These are phyloP conservation scores for Meteorus cinctellus DNA, from an alignment of 2,888 invertebrate genomes.

Conservation along the genomic window DNA sequence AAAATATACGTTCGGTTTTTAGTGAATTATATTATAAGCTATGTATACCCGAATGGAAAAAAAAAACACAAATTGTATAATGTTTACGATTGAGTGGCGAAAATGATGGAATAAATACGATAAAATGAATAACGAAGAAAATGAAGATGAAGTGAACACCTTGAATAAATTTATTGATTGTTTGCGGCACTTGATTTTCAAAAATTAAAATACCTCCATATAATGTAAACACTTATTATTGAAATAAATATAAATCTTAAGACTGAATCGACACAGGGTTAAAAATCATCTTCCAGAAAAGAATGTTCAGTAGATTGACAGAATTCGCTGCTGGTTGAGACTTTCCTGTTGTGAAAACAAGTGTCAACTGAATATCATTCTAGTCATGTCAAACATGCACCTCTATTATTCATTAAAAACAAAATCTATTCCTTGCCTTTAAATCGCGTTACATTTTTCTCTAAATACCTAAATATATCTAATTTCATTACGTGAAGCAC, in stretches of 20 bases:
- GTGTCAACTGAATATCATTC: not conserved
- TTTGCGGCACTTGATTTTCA: constrained; percentile 63
- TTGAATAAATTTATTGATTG: constrained; percentile 49
- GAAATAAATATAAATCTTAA: constrained; percentile 71
- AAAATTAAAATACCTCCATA: constrained; percentile 70
- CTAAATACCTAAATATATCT: constrained; percentile 58
- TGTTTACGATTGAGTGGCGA: constrained; percentile 46
- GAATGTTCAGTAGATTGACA: not conserved
- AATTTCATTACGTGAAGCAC: constrained; percentile 62
- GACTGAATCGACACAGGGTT: constrained; percentile 60
- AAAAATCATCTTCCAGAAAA: not conserved
- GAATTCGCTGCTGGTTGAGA: not conserved
- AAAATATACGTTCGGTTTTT: constrained; percentile 40
- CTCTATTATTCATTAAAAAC: not conserved
- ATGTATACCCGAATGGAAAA: constrained; percentile 52
- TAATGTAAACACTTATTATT: constrained; percentile 70
- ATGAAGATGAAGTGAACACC: constrained; percentile 45
- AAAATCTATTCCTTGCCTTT: constrained; percentile 26
- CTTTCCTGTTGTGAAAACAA: not conserved
- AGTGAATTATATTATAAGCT: constrained; percentile 53
- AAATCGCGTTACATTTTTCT: constrained; percentile 65
- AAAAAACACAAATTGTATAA: constrained; percentile 46
- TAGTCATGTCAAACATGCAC: not conserved
- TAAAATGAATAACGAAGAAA: constrained; percentile 36
- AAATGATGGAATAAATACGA: constrained; percentile 34